Evolutionary conservation across 2,888 invertebrate genomes (phyloP).

Genomic region (Platycheirus albimanus): DNA sequence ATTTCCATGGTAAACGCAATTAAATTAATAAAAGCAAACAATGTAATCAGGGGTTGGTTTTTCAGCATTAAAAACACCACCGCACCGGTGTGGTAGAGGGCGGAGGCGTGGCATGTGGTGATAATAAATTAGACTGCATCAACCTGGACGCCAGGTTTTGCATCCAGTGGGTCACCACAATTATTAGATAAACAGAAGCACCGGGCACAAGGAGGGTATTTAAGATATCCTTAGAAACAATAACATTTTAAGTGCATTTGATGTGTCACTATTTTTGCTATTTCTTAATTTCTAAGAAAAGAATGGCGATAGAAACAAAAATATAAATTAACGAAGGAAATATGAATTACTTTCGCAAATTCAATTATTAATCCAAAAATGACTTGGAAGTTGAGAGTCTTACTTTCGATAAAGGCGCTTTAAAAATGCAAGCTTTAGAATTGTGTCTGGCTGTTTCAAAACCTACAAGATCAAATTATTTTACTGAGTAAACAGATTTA

Average conservation of each 20-base stretch:
- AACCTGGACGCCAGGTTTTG: constrained; percentile 53
- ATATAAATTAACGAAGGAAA: too few relatives aligned
- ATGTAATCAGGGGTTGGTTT: constrained; percentile 72
- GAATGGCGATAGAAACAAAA: too few relatives aligned
- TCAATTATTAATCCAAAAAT: too few relatives aligned
- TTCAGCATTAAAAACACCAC: constrained; percentile 65
- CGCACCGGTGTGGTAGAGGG: constrained; percentile 39
- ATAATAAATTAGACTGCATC: constrained; percentile 69
- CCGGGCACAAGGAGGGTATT: background rate
- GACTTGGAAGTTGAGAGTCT: too few relatives aligned
- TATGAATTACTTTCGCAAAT: too few relatives aligned
- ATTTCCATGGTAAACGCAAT: constrained; percentile 72
- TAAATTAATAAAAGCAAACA: constrained; percentile 73
- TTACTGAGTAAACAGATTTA: too few relatives aligned
- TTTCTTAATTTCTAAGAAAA: too few relatives aligned
- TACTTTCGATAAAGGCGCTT: too few relatives aligned
- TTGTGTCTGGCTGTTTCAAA: too few relatives aligned
- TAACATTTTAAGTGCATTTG: background rate
- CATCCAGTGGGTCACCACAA: constrained; percentile 59
- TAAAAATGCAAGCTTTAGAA: too few relatives aligned
- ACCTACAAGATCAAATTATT: too few relatives aligned
- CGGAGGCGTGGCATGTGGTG: constrained; percentile 60
- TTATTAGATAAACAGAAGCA: constrained; percentile 30
- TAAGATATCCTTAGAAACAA: background rate
- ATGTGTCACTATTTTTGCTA: too few relatives aligned